Evolutionary conservation across 2,113 vertebrate species (phyloP), one percentile per base, ranked within the genome.

Genomic region (Centropristis striata): DNA sequence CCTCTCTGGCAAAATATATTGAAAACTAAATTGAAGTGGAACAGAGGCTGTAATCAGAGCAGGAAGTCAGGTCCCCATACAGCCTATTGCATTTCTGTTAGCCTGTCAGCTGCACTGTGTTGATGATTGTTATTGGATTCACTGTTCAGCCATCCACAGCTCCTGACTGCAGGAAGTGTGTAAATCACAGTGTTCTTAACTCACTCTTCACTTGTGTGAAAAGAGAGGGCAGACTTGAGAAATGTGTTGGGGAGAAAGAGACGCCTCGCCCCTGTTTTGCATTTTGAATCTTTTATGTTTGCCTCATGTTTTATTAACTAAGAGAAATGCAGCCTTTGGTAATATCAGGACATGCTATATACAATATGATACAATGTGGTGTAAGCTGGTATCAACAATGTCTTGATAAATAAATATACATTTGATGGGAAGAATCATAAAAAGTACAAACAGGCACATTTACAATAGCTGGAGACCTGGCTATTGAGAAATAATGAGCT

Each of bases 231-330:
- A 41, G 67, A 28, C 32, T 25, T 67, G 28, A 51, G 37, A 36
- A 23, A 53, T 54, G 66, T 50, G 27, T 36, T 41, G 37, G 37
- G 50, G 32, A 53, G 5, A 20, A 41, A 41, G 9, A 25, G 49
- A 68, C 10, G 15, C 36, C 49, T 51, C 28, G 5, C 28, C 64
- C 64, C 47, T 51, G 23, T 39, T 69, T 54, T 42, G 36, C 49
- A 41, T 68, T 68, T 68, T 53, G 15, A 55, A 27, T 28, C 36
- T 69, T 69, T 69, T 27, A 69, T 69, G 21, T n/a, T n/a, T n/a
- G 36, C 16, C 15, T 54, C 21, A 13, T 68, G 49, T 68, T 51
- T 68, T 25, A 39, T 42, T 42, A n/a, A 69, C 50, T 28, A 23
- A 1, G 2, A 54, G 66, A 69, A 53, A 55, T 42, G 23, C 66